These are phyloP conservation scores for Dendroctonus ponderosae DNA, from an alignment of 1,140 invertebrate genomes.

Conservation along the genomic window DNA sequence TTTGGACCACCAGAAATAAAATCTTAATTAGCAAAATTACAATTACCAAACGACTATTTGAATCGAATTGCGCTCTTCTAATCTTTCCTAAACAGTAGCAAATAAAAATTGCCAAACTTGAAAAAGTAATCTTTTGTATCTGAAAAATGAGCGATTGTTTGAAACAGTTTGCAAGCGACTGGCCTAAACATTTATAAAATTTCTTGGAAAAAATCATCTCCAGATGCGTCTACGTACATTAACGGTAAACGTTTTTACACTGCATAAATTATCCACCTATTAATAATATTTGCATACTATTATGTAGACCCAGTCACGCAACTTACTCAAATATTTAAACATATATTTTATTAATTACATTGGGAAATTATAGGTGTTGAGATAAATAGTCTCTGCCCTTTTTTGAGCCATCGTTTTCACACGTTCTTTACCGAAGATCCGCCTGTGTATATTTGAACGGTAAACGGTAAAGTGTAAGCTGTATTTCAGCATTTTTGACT, in stretches of 20 bases:
- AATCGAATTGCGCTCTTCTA: no score
- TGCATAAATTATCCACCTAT: not conserved
- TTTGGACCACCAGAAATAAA: no score
- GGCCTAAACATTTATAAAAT: no score
- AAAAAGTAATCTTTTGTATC: no score
- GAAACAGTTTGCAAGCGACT: no score
- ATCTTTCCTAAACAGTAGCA: no score
- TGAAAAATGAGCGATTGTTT: no score
- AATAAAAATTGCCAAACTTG: no score
- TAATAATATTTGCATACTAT: constrained; percentile 5
- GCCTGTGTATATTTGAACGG: constrained; percentile 9
- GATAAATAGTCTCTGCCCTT: constrained; percentile 9
- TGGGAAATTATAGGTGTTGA: constrained; percentile 16
- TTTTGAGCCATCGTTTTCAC: constrained; percentile 21
- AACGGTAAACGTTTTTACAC: not conserved
- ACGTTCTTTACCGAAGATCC: constrained; percentile 20
- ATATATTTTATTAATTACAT: constrained; percentile 4
- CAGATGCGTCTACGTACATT: not conserved
- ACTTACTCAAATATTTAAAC: constrained; percentile 7
- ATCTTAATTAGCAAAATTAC: no score
- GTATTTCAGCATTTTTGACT: constrained; percentile 19
- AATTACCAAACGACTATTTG: no score
- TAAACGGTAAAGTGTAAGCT: constrained; percentile 18
- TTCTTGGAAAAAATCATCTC: no score
- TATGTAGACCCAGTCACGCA: not conserved